Percentiles rank a stretch among this genome's conserved stretches.
Conservation (phyloP, 2,113 vertebrate genomes). For the Bubo blakistoni region DNA sequence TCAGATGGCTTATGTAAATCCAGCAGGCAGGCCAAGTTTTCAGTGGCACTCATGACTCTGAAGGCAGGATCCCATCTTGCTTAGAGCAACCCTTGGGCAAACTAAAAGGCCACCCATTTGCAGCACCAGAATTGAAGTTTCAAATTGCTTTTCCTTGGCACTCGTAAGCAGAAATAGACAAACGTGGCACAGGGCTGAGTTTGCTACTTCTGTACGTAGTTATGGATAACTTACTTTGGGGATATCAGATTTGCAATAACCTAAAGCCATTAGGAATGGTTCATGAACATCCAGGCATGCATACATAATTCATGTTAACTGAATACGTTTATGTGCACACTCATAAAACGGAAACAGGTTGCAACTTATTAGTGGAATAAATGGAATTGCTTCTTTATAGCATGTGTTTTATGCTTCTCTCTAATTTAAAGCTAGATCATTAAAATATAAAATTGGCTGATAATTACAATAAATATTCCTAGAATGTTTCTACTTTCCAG, state of each 20-base stretch:
- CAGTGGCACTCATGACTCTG: not conserved
- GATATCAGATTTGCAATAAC: constrained; percentile 28
- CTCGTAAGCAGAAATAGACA: not conserved
- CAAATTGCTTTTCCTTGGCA: not conserved
- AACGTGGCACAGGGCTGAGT: not conserved
- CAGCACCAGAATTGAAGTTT: not conserved
- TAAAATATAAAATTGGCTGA: constrained; percentile 15
- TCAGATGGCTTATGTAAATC: not conserved
- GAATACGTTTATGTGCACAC: not conserved
- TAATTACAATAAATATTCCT: constrained; percentile 12
- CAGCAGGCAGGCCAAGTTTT: not conserved
- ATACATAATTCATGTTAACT: constrained; percentile 24
- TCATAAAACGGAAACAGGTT: constrained; percentile 17
- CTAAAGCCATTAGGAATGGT: constrained; percentile 4
- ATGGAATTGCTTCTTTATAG: constrained; percentile 29
- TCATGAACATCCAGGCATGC: constrained; percentile 15
- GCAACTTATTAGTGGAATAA: constrained; percentile 31
- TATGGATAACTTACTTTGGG: not conserved
- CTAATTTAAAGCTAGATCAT: constrained; percentile 1
- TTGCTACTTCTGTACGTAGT: not conserved
- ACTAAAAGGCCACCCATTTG: not conserved
- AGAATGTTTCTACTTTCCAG: not conserved
- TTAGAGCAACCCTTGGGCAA: not conserved
- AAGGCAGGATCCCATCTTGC: not conserved
- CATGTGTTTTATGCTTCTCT: not conserved